Evolutionary conservation across 92 coral and sea anemone genomes (phyloP).

Genomic region (Palythoa grandiflora): DNA sequence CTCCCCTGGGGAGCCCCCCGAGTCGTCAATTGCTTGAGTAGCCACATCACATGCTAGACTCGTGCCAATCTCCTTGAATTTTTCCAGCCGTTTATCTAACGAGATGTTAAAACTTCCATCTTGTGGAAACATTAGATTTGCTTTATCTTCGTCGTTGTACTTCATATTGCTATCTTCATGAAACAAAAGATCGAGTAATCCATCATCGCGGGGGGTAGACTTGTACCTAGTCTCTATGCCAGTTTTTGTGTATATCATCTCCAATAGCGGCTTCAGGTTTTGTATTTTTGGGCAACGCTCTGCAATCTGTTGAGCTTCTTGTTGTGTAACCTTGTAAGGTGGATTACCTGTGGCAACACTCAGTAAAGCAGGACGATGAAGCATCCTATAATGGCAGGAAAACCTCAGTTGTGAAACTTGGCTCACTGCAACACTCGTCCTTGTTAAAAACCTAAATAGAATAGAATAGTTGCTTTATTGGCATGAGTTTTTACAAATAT

Average conservation of each 20-base stretch:
- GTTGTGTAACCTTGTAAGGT: slow-evolving; percentile 11
- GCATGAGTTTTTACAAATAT: too few species aligned
- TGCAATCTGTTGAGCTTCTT: slow-evolving; percentile 2
- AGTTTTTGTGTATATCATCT: slow-evolving; percentile 23
- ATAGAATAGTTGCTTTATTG: too few species aligned
- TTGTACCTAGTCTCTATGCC: slow-evolving; percentile 23
- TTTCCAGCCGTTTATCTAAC: slow-evolving; percentile 18
- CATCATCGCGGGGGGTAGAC: slow-evolving; percentile 23
- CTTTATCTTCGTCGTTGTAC: background rate
- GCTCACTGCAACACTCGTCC: too few species aligned
- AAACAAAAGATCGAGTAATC: background rate
- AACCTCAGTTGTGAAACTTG: background rate
- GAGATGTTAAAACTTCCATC: slow-evolving; percentile 12
- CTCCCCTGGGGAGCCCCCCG: background rate
- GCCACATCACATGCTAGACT: background rate
- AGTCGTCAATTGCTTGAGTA: slow-evolving; percentile 1
- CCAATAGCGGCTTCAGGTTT: slow-evolving; percentile 12
- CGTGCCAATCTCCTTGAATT: slow-evolving; percentile 11
- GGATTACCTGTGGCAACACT: slow-evolving; percentile 22
- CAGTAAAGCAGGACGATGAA: background rate
- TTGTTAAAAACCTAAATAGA: too few species aligned
- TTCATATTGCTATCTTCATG: too few species aligned
- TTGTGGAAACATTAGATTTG: background rate
- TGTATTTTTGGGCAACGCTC: slow-evolving; percentile 10
- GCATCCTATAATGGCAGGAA: background rate